Conservation (phyloP, 2,113 vertebrate species). For the Eira barbara region DNA sequence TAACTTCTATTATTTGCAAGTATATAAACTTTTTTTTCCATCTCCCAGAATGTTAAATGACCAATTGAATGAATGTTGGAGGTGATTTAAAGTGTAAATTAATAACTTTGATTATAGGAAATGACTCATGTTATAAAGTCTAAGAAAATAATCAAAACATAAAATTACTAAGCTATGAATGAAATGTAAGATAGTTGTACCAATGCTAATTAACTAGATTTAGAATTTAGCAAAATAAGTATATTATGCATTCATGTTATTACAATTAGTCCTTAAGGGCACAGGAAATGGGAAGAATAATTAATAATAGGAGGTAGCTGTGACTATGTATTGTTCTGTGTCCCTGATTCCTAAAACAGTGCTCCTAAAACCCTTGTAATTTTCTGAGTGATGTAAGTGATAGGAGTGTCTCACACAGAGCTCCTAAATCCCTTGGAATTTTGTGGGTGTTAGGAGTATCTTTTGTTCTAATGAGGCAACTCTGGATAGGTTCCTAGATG, state of each 20-base stretch:
- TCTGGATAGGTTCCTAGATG: neutral
- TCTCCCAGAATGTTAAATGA: neutral
- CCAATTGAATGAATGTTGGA: neutral
- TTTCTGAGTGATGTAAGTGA: neutral
- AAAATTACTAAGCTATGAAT: neutral
- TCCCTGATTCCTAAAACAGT: neutral
- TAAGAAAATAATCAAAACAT: neutral
- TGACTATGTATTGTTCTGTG: neutral
- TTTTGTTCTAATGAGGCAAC: neutral
- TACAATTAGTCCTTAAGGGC: neutral
- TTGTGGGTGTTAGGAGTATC: neutral
- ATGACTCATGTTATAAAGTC: neutral
- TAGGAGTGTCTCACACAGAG: neutral
- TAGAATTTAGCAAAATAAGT: constrained; percentile 4
- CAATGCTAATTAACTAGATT: neutral
- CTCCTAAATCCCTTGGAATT: neutral
- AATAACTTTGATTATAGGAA: neutral
- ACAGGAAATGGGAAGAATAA: neutral
- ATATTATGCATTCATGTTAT: neutral
- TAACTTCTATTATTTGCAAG: neutral
- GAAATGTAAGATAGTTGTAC: neutral
- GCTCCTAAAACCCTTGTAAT: neutral
- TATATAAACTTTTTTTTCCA: neutral
- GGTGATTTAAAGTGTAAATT: neutral
- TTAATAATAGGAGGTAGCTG: neutral